Base-by-base conservation (phyloP, 2,888 invertebrate species). In the Ochropacha duplaris region DNA sequence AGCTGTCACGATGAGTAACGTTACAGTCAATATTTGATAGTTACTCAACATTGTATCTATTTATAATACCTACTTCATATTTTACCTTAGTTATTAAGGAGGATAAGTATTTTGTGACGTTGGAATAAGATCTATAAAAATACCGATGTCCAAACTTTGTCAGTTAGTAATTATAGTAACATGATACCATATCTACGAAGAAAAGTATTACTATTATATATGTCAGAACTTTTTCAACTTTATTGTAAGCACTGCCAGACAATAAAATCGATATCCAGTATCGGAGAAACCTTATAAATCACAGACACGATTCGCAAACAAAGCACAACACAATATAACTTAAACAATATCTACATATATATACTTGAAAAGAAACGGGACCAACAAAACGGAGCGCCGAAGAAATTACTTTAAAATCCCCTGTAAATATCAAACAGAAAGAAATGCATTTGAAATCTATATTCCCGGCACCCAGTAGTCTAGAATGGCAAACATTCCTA, bases 401-500 rank as follows among this genome's bases (percentile, higher is more conserved):
- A 28, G 16, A 49, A 22, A 68, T 70, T 64, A 66, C 65, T 63
- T 61, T 66, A 64, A 66, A 69, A 69, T 59, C 64, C 54, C 39
- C 54, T 54, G 66, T 64, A 71, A 69, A 69, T 66, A 71, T 66
- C 63, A 61, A 63, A 65, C 57, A 60, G 55, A 57, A 61, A 59
- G 57, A 71, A 73, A 65, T 69, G 61, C 68, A 68, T 68, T 69
- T 69, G 69, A 69, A 78, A 75, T 74, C 69, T 62, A 76, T 71
- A 74, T 69, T 69, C 67, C 50, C 56, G 62, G 61, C 58, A 64
- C 60, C 66, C 59, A 60, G 68, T 61, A 67, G 69, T 58, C 68
- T 60, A 57, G 67, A 57, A 68, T 56, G 54, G 69, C 65, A 72
- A 76, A 75, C 68, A 72, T 74, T 71, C 62, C 64, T 63, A 69